Conservation (phyloP, 2,888 invertebrate species). For the Tetramorium bicarinatum region DNA sequence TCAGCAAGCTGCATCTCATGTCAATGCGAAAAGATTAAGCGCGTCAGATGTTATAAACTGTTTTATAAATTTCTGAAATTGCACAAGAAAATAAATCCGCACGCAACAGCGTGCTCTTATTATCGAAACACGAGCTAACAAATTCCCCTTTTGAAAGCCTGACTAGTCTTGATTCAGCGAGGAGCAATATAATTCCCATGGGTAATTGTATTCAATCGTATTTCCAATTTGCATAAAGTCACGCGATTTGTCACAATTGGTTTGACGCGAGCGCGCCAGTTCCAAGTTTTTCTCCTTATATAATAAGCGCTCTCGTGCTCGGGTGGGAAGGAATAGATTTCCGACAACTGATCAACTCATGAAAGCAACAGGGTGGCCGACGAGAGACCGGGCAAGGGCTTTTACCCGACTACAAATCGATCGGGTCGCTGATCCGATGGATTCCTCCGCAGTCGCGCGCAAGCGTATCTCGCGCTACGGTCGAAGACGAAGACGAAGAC, state of each 20-base stretch:
- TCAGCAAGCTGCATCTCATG: neutral
- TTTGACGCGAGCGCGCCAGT: neutral
- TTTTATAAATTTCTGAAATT: neutral
- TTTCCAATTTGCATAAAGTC: constrained; percentile 3
- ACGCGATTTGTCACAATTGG: constrained; percentile 6
- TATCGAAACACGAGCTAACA: neutral
- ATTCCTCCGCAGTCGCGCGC: constrained; percentile 44
- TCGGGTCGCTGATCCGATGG: constrained; percentile 28
- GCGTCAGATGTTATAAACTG: neutral
- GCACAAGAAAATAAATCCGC: neutral
- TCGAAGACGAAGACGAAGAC: constrained; percentile 32
- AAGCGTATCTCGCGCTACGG: constrained; percentile 7
- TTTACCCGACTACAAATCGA: constrained; percentile 61
- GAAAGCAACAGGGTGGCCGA: constrained; percentile 46
- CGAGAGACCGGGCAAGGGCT: constrained; percentile 27
- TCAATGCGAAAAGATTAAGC: neutral
- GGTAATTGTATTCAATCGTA: constrained; percentile 11
- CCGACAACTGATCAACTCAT: constrained; percentile 25
- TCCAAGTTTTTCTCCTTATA: neutral
- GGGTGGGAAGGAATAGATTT: constrained; percentile 4
- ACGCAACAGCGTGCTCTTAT: neutral
- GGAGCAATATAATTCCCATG: neutral
- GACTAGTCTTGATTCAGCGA: neutral
- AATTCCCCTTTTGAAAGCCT: neutral
- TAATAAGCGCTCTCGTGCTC: constrained; percentile 2